A percentile compares a stretch with the other conserved stretches of the same genome.
phyloP scores from a whole-genome alignment of 2,888 invertebrate species.

The Acanthococcus lagerstroemiae region DNA sequence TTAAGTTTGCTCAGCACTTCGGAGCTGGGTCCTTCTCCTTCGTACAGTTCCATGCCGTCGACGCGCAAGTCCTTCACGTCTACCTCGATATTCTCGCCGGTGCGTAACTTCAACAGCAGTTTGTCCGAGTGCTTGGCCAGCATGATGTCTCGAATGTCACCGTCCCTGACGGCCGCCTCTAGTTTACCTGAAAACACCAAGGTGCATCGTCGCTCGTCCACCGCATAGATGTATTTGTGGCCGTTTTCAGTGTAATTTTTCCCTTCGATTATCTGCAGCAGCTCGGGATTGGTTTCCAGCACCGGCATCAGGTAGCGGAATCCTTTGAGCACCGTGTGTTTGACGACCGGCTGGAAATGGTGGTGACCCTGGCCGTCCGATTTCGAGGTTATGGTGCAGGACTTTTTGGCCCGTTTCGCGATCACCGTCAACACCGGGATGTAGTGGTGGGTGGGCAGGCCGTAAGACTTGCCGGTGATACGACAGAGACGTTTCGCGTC shows the following conservation, averaged over 20 bases:
- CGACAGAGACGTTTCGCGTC: constrained; percentile 69
- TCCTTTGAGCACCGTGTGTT: constrained; percentile 55
- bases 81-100: constrained; percentile 64
- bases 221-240: constrained; percentile 59
- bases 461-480: constrained; percentile 67
- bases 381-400: constrained; percentile 51
- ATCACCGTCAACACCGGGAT: constrained; percentile 59
- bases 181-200: constrained; percentile 62
- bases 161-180: constrained; percentile 65
- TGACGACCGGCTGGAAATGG: constrained; percentile 43
- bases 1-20: constrained; percentile 35
- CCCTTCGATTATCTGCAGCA: constrained; percentile 52
- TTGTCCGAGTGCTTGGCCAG: constrained; percentile 65
- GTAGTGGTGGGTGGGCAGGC: constrained; percentile 64
- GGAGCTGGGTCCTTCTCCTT: constrained; percentile 57
- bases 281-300: constrained; percentile 47
- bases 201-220: constrained; percentile 61
- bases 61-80: constrained; percentile 53
- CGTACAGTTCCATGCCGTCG: constrained; percentile 49
- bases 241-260: constrained; percentile 48
- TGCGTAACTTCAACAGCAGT: constrained; percentile 59
- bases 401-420: constrained; percentile 40
- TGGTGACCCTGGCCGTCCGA: constrained; percentile 46
- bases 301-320: constrained; percentile 66
- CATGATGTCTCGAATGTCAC: constrained; percentile 66